Evolutionary conservation across 2,888 invertebrate genomes (phyloP), one percentile per base, ranked within the genome.

Genomic region (Epirrhoe tristata): DNA sequence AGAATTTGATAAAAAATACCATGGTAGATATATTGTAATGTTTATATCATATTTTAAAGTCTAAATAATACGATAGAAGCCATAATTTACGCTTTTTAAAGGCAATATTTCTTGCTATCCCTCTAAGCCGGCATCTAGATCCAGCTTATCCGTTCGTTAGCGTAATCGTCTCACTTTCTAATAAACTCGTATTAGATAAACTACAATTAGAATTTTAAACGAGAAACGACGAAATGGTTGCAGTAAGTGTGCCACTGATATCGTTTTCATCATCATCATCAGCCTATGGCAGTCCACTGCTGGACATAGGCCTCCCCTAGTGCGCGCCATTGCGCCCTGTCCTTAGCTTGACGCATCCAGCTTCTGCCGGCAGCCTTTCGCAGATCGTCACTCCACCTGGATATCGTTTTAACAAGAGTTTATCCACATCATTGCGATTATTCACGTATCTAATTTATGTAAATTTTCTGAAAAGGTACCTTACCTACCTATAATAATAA

Each of bases 111-210:
- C 56, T 58, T 54, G 51, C 51, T 17, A 83, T 85, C 81, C 78
- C 79, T 80, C 78, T 81, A 81, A 81, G 77, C 77, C 69, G 77
- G 64, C 73, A 71, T 76, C 77, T 76, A 73, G 75, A 77, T 58
- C 24, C 74, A 74, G 74, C 61, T 77, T 78, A 82, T 84, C 81
- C 82, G 82, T 87, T 87, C 82, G 84, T 88, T 86, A 86, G 81
- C 79, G 78, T 81, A 82, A 85, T 85, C 81, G 84, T 84, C 81
- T 81, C 81, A 86, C 87, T 88, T 85, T 86, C 85, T 82, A 84
- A 85, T 84, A 77, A 76, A 85, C 80, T 72, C 77, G 74, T 67
- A 75, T 77, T 67, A 75, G 78, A 84, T 84, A 79, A 78, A 81
- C 74, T 76, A 79, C 80, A 78, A 83, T 84, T 82, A 81, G 76